phyloP scores from a whole-genome alignment of 2,797 vertebrate genomes.

The Sparidentex hasta region DNA sequence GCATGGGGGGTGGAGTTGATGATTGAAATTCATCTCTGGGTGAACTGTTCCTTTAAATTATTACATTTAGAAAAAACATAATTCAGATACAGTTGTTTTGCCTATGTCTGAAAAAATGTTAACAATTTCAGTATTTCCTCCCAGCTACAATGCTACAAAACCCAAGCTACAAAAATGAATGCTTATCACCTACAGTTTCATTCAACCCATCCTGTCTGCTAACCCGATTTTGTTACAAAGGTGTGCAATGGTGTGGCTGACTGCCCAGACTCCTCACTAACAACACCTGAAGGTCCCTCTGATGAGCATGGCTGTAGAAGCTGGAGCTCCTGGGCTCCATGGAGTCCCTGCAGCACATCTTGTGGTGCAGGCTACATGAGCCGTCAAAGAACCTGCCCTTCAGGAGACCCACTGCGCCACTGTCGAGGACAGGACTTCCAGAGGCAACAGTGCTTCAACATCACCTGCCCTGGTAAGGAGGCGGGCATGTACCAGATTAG shows the following conservation, averaged over 20 bases:
- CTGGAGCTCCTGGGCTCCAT: slow-evolving; percentile 89
- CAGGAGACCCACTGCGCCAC: slow-evolving; percentile 71
- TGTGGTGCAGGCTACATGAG: slow-evolving; percentile 87
- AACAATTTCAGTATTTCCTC: not conserved
- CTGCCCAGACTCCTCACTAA: slow-evolving; percentile 76
- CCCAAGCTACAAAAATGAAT: too few relatives aligned
- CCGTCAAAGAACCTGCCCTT: slow-evolving; percentile 82
- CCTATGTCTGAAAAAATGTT: not conserved
- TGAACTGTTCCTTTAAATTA: not conserved
- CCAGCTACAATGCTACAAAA: too few relatives aligned
- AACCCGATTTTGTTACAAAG: slow-evolving; percentile 62
- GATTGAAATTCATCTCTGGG: too few relatives aligned
- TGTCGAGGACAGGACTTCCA: slow-evolving; percentile 85
- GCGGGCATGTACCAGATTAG: not conserved
- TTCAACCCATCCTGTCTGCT: not conserved
- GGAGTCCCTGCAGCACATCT: slow-evolving; percentile 87
- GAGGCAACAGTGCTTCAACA: slow-evolving; percentile 87
- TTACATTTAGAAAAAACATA: not conserved
- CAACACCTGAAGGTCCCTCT: slow-evolving; percentile 41
- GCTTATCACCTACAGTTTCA: too few relatives aligned
- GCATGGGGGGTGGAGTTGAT: too few relatives aligned
- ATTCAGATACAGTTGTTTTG: not conserved
- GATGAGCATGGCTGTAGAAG: slow-evolving; percentile 86
- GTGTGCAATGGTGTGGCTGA: slow-evolving; percentile 89
- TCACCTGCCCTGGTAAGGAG: slow-evolving; percentile 88